Base-by-base conservation (phyloP, 2,113 vertebrate genomes). In the Lophochroa leadbeateri region DNA sequence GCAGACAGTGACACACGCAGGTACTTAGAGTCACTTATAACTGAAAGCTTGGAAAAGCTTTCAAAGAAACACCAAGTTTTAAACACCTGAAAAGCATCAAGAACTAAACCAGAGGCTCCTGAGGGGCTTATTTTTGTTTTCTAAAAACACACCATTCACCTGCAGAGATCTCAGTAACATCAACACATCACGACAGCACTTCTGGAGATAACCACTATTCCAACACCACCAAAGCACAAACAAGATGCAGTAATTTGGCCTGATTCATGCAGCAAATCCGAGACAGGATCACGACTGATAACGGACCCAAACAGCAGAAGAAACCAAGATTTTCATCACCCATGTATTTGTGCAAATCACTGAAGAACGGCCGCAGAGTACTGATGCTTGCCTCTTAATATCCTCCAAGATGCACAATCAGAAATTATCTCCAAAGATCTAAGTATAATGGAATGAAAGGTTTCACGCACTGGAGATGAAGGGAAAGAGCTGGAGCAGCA, bases 251-350 rank as follows among this genome's bases (percentile, higher is more conserved):
- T 69, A 60, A 72, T 90, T 92, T 94, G 70, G 87, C 67, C 71
- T 9, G 50, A 88, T 63, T 53, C 67, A 70, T 20, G 53, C 78
- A 91, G 82, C 87, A 95, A 91, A 92, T 21, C 61, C 28, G 14
- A 67, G 70, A 57, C 57, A 90, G 49, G 60, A 89, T 82, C 93
- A 53, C 44, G 57, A 58, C 41, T 86, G 85, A 75, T 92, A 93
- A 76, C 70, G 28, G 55, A 91, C 21, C 13, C 20, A 76, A 83
- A 84, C 11, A 8, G 4, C 65, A 65, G 60, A 88, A 88, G 29
- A 82, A 92, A 84, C 41, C 23, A 80, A 76, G 76, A 91, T 94
- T 92, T 95, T 76, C 68, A 95, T 86, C 82, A 86, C 24, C 23
- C 50, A 12, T 20, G 17, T 84, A 86, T 86, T 86, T n/a, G 29